Base-by-base conservation (phyloP, 2,113 vertebrate species). In the Morone saxatilis region DNA sequence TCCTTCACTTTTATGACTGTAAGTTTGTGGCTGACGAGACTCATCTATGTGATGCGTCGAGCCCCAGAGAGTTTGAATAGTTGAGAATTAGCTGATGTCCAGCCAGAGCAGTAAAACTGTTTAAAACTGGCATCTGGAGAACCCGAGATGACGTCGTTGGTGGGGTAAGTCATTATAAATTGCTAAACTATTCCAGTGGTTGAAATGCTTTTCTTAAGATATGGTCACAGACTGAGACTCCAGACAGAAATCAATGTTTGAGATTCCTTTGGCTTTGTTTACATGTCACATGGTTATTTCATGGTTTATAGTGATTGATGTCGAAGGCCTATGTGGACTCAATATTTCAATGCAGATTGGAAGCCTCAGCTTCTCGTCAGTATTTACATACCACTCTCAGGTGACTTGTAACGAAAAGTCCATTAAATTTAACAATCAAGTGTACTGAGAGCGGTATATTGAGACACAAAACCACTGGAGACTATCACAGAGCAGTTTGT, bases 341-440 rank as follows among this genome's bases (percentile, higher is more conserved):
- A 60, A 87, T 90, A 88, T 90, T 91, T 89, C 71, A 90, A 65
- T 89, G 75, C 68, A 72, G 73, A 81, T 86, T 79, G 81, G 69
- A 88, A 78, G 87, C 85, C 51, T 71, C 25, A 17, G 77, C 80
- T 86, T 78, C 80, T 75, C 40, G 48, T 86, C 80, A 71, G 69
- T 82, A 87, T 92, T 92, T 93, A 88, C 90, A 85, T 85, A 86
- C 77, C 59, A 50, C 70, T 71, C 86, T 91, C 83, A 84, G 78
- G 84, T 91, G 88, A 84, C 81, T 83, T 90, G 71, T 86, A 90
- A 90, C 61, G 63, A 91, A 90, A 93, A 85, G 81, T 86, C 89
- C 77, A 84, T 88, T 94, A 81, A 86, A 92, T 90, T 89, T 90
- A 89, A 89, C 88, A 94, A 94, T 96, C 93, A 95, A 93, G 94